Evolutionary conservation across 1,140 invertebrate species (phyloP).

Genomic region (Amyelois transitella): DNA sequence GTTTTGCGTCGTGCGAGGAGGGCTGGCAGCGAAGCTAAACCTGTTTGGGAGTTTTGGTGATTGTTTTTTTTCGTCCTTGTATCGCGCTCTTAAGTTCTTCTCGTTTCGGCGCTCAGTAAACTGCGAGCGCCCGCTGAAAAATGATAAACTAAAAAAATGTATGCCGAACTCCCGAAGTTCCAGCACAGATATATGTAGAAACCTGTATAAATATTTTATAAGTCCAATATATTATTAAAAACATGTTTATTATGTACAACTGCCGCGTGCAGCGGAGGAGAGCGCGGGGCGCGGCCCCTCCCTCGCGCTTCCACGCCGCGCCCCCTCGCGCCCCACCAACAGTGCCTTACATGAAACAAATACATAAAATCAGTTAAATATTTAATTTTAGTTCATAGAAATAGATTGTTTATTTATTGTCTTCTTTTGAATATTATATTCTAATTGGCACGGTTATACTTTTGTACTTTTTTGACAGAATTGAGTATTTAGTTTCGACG

Average conservation of each 20-base stretch:
- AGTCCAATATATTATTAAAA: constrained; percentile 37
- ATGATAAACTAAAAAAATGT: constrained; percentile 36
- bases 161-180: constrained; percentile 49
- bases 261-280: constrained; percentile 13
- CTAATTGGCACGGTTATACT: constrained; percentile 70
- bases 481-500: constrained; percentile 66
- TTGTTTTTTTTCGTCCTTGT: constrained; percentile 60
- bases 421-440: constrained; percentile 67
- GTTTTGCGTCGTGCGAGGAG: constrained; percentile 54
- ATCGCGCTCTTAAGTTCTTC: constrained; percentile 27
- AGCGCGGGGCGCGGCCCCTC: constrained; percentile 28
- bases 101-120: constrained; percentile 30
- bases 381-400: constrained; percentile 71
- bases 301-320: constrained; percentile 52
- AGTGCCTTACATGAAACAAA: constrained; percentile 67
- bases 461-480: constrained; percentile 67
- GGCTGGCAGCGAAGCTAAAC: constrained; percentile 45
- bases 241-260: constrained; percentile 28
- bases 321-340: constrained; percentile 29
- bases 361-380: constrained; percentile 66
- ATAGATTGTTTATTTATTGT: constrained; percentile 74
- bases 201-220: constrained; percentile 51
- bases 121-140: constrained; percentile 49
- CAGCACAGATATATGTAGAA: constrained; percentile 38
- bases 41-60: constrained; percentile 64